A percentile compares a stretch with the other conserved stretches of the same genome.
phyloP scores from a whole-genome alignment of 2,888 invertebrate genomes.

The Mythimna impura region DNA sequence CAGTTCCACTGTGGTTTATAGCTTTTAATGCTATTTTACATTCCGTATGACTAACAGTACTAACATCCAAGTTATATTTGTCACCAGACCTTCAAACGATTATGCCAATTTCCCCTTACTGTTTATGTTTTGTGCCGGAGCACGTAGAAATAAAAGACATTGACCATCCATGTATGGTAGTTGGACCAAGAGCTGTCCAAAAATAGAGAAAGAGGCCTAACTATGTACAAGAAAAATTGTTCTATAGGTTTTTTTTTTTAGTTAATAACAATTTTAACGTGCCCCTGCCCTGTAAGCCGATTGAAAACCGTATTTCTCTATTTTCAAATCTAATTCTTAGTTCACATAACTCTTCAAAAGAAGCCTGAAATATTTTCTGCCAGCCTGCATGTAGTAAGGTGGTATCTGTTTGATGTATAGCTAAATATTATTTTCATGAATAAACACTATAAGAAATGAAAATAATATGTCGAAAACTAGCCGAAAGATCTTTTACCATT shows the following conservation, averaged over 20 bases:
- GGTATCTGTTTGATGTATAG: too few species aligned
- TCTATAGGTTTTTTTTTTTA: too few species aligned
- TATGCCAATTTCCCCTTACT: conserved; percentile 59
- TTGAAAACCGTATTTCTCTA: neutral
- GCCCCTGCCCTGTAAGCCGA: neutral
- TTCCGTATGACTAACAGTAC: conserved; percentile 69
- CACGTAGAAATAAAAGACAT: conserved; percentile 20
- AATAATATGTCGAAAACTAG: neutral
- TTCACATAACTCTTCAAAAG: neutral
- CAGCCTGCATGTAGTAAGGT: neutral
- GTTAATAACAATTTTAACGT: neutral
- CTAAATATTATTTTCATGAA: too few species aligned
- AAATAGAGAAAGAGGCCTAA: neutral
- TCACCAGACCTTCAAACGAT: conserved; percentile 63
- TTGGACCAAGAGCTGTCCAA: too few species aligned
- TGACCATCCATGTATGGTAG: too few species aligned
- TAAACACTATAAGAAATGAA: neutral
- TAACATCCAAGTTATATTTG: conserved; percentile 76
- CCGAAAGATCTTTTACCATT: neutral
- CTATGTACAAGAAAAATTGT: neutral
- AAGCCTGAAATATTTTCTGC: neutral
- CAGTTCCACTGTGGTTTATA: conserved; percentile 70
- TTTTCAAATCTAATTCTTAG: neutral
- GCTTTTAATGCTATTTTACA: conserved; percentile 78
- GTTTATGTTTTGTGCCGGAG: conserved; percentile 37